Evolutionary conservation across 2,888 invertebrate species (phyloP), one percentile per base, ranked within the genome.

Genomic region (Frankliniella intonsa): DNA sequence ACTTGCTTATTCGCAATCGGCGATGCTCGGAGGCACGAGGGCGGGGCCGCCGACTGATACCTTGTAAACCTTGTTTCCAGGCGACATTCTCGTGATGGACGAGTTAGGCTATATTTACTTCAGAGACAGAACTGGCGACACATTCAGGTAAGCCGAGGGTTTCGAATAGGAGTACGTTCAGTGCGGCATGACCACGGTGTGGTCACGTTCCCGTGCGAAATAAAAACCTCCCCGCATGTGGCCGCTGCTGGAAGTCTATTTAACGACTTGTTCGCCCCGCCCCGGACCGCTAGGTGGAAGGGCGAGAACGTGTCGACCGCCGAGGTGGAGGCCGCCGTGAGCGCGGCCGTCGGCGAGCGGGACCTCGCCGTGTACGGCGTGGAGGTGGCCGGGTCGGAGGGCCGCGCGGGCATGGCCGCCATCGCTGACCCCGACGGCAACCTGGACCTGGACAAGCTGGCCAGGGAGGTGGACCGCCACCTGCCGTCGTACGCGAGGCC

Each of bases 241-340:
- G n/a, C n/a, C n/a, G n/a, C n/a, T n/a, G n/a, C n/a, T n/a, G n/a
- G n/a, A n/a, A n/a, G n/a, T n/a, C n/a, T n/a, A n/a, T n/a, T n/a
- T n/a, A n/a, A n/a, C n/a, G n/a, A n/a, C n/a, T n/a, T n/a, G n/a
- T n/a, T n/a, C n/a, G n/a, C n/a, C n/a, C n/a, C n/a, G n/a, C n/a
- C n/a, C n/a, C n/a, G n/a, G n/a, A n/a, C 38, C 38, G 38, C 83
- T 50, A 91, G 93, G 86, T 97, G 97, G 97, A 94, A 95, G 87
- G 98, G 98, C 14, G 98, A 99, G 90, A 99, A 99, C 87, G 97
- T 98, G 1, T 94, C 97, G 83, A 98, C 98, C 0, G 93, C 94
- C 0, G 98, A 99, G 89, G 96, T 99, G 27, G 98, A 99, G 89
- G 94, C 94, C 82, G 93, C 95, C 84, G 91, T 98, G 79, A 96